A percentile compares a stretch with the other conserved stretches of the same genome.
These are phyloP conservation scores for Gymnobelideus leadbeateri DNA, from an alignment of 2,113 vertebrate species.

Conservation along the genomic window DNA sequence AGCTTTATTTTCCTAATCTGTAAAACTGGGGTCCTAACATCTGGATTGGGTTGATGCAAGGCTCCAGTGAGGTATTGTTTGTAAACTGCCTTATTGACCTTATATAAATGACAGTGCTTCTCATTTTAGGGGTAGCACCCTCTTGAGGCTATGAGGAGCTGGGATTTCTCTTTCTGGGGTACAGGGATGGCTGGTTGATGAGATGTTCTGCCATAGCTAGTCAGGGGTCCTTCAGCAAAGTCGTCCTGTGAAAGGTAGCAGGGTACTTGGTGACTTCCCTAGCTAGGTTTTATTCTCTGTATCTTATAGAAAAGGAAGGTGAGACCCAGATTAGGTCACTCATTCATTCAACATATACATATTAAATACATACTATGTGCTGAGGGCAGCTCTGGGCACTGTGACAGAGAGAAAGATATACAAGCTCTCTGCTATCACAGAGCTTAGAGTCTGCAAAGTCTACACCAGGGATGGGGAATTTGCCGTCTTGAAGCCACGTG, in stretches of 20 bases:
- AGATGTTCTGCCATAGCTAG: background rate
- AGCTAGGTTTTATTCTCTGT: background rate
- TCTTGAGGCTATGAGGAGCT: background rate
- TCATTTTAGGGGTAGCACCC: background rate
- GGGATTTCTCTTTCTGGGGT: background rate
- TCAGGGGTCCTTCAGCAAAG: background rate
- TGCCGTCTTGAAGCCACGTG: too few species aligned
- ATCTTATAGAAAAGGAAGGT: too few species aligned
- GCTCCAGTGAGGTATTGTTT: background rate
- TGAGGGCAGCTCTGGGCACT: background rate
- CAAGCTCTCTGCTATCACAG: background rate
- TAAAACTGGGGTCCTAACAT: conserved; percentile 14
- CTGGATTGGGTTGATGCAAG: background rate
- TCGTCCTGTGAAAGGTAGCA: background rate
- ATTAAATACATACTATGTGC: background rate
- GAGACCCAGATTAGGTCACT: background rate
- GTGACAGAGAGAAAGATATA: background rate
- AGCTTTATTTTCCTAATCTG: conserved; percentile 1
- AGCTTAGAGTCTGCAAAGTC: too few species aligned
- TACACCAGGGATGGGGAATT: too few species aligned
- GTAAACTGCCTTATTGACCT: background rate
- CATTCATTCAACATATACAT: background rate
- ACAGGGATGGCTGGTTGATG: background rate
- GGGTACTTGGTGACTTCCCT: background rate
- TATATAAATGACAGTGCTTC: background rate